Evolutionary conservation across 2,888 invertebrate genomes (phyloP), one percentile per base, ranked within the genome.

Genomic region (Neoitamus cyanurus): DNA sequence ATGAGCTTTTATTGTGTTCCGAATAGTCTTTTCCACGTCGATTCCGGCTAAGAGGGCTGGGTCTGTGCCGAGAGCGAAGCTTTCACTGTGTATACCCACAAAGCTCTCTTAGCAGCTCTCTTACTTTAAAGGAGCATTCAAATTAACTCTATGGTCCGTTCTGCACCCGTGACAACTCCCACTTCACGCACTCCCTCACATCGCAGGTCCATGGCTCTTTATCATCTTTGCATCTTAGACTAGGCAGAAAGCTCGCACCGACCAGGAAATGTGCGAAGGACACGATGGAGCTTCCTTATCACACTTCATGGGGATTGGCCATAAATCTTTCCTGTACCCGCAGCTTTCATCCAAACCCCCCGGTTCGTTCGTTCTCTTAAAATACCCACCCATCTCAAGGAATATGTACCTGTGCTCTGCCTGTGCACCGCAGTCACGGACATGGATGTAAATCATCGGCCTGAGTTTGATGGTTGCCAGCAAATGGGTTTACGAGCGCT

Each of bases 1-100:
- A 58, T 30, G n/a, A 78, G 78, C 78, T 78, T 78, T 78, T 30
- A 31, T 34, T n/a, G 30, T 15, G 15, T 20, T 78, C 48, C 31
- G 20, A 34, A 48, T 58, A 78, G 48, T 78, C 13, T 15, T 15
- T 78, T 78, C 28, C 48, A 70, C 25, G 9, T 9, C 58, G 58
- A 58, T 58, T 58, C 58, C 20, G 58, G 9, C 7, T 25, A 3
- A 58, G 58, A 58, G 58, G 58, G 25, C 58, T 58, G 58, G 58
- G 58, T 25, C 20, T 58, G 7, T 11, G 58, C 6, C 42, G 25
- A 25, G 58, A 58, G 58, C 58, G 9, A 9, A 58, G 58, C 58
- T 58, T 25, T 20, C 58, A 2, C 0, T 7, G 7, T 58, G 9
- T 58, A 0, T 58, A 58, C 58, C 58, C 25, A 58, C 58, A 25